Percentiles rank a stretch among this genome's conserved stretches.
These are phyloP conservation scores for Timema podura DNA, from an alignment of 2,888 invertebrate genomes.

Conservation along the genomic window DNA sequence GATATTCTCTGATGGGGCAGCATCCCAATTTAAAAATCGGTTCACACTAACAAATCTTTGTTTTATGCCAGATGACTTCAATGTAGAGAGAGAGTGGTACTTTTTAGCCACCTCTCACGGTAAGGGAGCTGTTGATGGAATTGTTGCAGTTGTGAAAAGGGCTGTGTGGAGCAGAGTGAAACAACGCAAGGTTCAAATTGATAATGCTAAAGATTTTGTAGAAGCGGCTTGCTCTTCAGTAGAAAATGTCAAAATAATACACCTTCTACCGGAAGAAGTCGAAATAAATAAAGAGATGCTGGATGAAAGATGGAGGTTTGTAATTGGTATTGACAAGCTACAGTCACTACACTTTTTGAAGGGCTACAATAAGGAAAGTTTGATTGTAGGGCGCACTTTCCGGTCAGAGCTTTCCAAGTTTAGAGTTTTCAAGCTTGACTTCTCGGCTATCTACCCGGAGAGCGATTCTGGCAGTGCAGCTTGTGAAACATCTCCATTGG, in stretches of 20 bases:
- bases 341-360: background rate
- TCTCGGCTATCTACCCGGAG: constrained; percentile 1
- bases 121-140: constrained; percentile 8
- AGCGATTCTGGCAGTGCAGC: background rate
- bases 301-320: constrained; percentile 10
- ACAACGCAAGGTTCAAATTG: background rate
- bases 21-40: background rate
- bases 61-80: background rate
- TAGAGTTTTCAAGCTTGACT: background rate
- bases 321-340: background rate
- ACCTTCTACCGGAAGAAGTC: constrained; percentile 2
- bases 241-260: constrained; percentile 11
- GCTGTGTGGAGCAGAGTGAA: background rate
- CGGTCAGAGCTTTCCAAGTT: background rate
- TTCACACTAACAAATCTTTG: constrained; percentile 5
- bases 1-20: constrained; percentile 2
- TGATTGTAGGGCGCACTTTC: background rate
- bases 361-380: background rate
- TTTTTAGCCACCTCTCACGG: constrained; percentile 6
- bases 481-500: background rate
- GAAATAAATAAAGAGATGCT: background rate
- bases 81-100: constrained; percentile 1
- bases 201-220: constrained; percentile 3
- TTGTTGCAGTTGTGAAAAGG: background rate
- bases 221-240: background rate